phyloP scores from a whole-genome alignment of 2,888 invertebrate genomes.

The Tyria jacobaeae region DNA sequence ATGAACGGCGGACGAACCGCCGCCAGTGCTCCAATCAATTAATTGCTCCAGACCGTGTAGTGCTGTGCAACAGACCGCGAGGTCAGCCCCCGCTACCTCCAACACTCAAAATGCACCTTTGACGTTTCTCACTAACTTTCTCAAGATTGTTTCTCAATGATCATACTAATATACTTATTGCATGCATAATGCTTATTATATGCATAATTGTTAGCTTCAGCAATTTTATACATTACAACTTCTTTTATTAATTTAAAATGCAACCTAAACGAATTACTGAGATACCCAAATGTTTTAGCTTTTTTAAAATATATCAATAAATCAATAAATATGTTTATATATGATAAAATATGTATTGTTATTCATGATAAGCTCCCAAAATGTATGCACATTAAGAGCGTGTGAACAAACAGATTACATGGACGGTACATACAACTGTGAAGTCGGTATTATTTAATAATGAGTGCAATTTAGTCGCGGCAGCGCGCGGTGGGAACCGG shows the following conservation, averaged over 20 bases:
- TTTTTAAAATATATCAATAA: not conserved
- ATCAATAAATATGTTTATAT: not conserved
- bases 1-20: constrained; percentile 40
- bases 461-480: constrained; percentile 36
- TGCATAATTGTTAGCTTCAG: not conserved
- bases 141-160: constrained; percentile 32
- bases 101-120: not conserved
- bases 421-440: constrained; percentile 36
- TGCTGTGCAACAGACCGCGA: not conserved
- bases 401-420: constrained; percentile 21
- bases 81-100: too few species aligned
- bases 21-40: constrained; percentile 43
- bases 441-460: constrained; percentile 41
- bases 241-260: not conserved
- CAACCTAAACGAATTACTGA: not conserved
- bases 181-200: too few species aligned
- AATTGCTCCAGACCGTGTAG: constrained; percentile 25
- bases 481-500: constrained; percentile 3
- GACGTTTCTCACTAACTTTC: constrained; percentile 11
- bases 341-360: too few species aligned
- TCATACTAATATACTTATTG: too few species aligned
- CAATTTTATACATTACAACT: not conserved
- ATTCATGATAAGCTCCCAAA: not conserved
- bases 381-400: not conserved
- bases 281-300: not conserved